Evolutionary conservation across 1,140 invertebrate genomes (phyloP), one percentile per base, ranked within the genome.

Genomic region (Atta texana): DNA sequence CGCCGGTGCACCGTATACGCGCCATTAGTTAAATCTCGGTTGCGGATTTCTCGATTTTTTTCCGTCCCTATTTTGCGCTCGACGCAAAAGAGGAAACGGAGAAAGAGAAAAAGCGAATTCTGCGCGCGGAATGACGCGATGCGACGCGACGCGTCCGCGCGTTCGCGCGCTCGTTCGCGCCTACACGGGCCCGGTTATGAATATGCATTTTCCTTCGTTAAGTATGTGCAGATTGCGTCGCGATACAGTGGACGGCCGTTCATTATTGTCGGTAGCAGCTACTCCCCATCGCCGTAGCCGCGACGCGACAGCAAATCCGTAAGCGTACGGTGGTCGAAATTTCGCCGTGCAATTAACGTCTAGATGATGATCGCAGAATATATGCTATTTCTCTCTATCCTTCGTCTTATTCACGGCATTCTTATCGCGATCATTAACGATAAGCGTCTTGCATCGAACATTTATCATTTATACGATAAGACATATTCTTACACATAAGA

Each of bases 181-280:
- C 91, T 90, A 89, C 80, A 84, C 86, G 81, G 68, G 75, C 80
- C 91, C 87, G 85, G 92, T 92, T 92, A 95, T 95, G 94, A 95
- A 95, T 95, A 95, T 95, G 95, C 94, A 95, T 94, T 94, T 94
- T 94, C 91, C 92, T 91, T 92, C 93, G 94, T 94, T 95, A 95
- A 95, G 94, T 95, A 94, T 94, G 94, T 93, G 93, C 94, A 95
- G 94, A 95, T 95, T 94, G 94, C 94, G 94, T 94, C 91, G 93
- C 93, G 94, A 94, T 95, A 95, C 93, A 93, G 92, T 92, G 92
- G 92, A 87, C 80, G 91, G 92, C 93, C 94, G 94, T 95, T 95
- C 94, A 94, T 95, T 95, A 95, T 95, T 94, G 94, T 95, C 93
- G 93, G 92, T 92, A 92, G 92, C 94, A 94, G 92, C 90, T 89